Percentiles rank a stretch among this genome's conserved stretches.
Evolutionary conservation across 1,140 invertebrate genomes (phyloP).

Genomic region (Drosophila albomicans): DNA sequence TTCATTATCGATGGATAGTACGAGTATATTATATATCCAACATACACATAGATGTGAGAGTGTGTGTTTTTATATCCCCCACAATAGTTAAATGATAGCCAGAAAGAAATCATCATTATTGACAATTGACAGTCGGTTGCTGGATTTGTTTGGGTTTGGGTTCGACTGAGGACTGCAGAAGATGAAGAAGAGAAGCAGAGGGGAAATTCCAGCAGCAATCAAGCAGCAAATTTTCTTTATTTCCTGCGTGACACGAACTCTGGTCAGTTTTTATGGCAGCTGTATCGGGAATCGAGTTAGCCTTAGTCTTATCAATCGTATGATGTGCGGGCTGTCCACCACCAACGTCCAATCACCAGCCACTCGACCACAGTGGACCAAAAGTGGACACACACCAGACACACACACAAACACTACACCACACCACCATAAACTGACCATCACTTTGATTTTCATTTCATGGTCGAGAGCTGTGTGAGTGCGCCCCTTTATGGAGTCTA

Average conservation of each 20-base stretch:
- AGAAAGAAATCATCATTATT: slow-evolving; percentile 66
- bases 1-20: slow-evolving; percentile 70
- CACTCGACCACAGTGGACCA: not conserved
- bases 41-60: not conserved
- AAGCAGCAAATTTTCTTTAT: slow-evolving; percentile 66
- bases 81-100: slow-evolving; percentile 74
- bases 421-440: slow-evolving; percentile 78
- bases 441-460: slow-evolving; percentile 72
- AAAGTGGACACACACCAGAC: slow-evolving; percentile 3
- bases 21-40: not conserved
- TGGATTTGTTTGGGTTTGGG: slow-evolving; percentile 21
- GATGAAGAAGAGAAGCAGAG: not conserved
- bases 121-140: slow-evolving; percentile 56
- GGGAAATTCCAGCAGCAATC: slow-evolving; percentile 31
- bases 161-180: not conserved
- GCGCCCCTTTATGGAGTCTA: slow-evolving; percentile 43
- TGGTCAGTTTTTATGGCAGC: slow-evolving; percentile 76
- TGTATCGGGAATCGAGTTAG: slow-evolving; percentile 40
- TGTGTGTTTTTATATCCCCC: not conserved
- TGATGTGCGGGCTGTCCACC: slow-evolving; percentile 53
- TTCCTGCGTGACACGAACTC: slow-evolving; percentile 47
- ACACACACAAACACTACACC: too few relatives aligned
- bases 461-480: slow-evolving; percentile 12
- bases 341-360: not conserved
- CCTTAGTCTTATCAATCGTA: slow-evolving; percentile 42